Percentiles rank a stretch among this genome's conserved stretches.
These are phyloP conservation scores for Todiramphus saurophagus DNA, from an alignment of 2,113 vertebrate species.

Conservation along the genomic window DNA sequence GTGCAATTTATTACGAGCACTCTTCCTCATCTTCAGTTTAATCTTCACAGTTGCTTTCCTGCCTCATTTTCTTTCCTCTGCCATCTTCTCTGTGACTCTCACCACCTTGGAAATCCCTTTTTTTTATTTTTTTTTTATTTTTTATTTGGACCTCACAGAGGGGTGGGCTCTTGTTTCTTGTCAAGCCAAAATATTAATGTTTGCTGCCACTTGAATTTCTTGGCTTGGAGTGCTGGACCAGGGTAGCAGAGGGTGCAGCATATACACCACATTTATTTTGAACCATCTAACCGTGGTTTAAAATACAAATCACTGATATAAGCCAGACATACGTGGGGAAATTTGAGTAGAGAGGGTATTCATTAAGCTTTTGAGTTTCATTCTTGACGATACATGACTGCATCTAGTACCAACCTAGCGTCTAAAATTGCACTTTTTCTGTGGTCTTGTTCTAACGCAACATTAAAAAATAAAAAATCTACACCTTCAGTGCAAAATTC, in stretches of 20 bases:
- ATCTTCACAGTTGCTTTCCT: neutral
- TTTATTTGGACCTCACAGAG: neutral
- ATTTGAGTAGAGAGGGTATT: neutral
- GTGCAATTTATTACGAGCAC: neutral
- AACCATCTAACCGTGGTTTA: neutral
- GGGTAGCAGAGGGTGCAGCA: neutral
- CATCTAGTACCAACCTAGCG: neutral
- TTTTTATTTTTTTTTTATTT: neutral
- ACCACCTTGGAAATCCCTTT: neutral
- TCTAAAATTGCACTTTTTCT: neutral
- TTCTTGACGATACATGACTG: neutral
- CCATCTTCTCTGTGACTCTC: neutral
- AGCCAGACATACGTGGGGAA: neutral
- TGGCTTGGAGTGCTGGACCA: neutral
- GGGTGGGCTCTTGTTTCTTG: neutral
- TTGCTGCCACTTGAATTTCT: neutral
- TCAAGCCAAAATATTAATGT: neutral
- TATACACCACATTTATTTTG: neutral
- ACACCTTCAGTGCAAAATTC: neutral
- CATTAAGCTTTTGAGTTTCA: neutral
- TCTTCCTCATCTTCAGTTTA: neutral
- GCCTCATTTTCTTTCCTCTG: neutral
- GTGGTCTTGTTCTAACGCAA: neutral
- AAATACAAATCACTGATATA: neutral
- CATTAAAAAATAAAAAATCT: neutral